Conservation (phyloP, 2,113 vertebrate genomes). For the Clupea harengus region DNA sequence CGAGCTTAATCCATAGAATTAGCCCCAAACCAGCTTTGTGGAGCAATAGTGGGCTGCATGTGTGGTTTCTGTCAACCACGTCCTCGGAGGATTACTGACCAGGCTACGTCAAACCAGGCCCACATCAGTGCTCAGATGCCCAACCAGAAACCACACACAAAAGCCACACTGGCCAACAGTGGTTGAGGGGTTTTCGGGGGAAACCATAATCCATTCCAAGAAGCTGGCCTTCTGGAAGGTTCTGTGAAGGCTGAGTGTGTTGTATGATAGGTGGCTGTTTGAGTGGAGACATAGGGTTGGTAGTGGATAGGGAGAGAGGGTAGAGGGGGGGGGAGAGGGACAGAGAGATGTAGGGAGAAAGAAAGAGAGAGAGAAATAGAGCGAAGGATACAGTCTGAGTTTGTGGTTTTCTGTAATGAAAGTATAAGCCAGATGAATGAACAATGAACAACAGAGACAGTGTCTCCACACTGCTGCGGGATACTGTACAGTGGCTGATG, state of each 20-base stretch:
- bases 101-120: background rate
- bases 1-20: too few species aligned
- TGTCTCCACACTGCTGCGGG: conserved; percentile 42
- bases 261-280: background rate
- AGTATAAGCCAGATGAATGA: conserved; percentile 62
- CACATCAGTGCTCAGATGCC: background rate
- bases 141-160: background rate
- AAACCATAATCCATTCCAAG: background rate
- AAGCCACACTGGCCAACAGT: background rate
- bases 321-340: background rate
- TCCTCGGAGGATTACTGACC: background rate
- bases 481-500: background rate
- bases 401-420: conserved; percentile 8
- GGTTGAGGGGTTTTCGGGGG: background rate
- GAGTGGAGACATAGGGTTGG: background rate
- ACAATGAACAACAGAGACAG: conserved; percentile 70
- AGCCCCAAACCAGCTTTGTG: too few species aligned
- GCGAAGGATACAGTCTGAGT: background rate
- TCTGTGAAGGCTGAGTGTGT: background rate
- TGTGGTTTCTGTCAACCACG: background rate
- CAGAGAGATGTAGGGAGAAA: background rate
- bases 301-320: background rate
- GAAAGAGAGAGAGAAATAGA: background rate
- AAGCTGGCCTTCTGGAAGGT: background rate
- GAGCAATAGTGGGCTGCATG: background rate